Percentiles rank a stretch among this genome's conserved stretches.
phyloP scores from a whole-genome alignment of 2,113 vertebrate species.

The Pogonocichla stellata region DNA sequence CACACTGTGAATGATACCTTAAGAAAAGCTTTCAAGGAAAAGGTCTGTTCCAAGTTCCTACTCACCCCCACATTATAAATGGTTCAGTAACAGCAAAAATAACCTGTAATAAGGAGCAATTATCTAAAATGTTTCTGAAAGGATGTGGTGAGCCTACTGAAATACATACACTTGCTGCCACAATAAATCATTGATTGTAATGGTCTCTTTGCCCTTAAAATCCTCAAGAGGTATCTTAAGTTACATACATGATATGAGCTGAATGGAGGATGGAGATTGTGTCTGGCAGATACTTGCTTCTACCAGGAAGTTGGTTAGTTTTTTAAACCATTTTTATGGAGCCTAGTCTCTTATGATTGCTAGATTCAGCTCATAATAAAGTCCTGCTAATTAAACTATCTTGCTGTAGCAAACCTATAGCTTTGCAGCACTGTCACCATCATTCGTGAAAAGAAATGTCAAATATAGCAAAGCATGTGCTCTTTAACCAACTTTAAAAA shows the following conservation, averaged over 20 bases:
- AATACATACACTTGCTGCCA: background rate
- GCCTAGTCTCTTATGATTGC: background rate
- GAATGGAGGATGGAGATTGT: background rate
- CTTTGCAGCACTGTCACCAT: background rate
- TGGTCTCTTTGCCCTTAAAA: background rate
- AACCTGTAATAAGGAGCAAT: background rate
- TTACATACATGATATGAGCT: background rate
- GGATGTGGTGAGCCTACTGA: background rate
- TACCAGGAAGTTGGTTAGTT: background rate
- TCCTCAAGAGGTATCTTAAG: background rate
- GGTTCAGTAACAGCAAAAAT: background rate
- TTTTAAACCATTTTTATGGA: background rate
- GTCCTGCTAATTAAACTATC: background rate
- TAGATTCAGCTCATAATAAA: background rate
- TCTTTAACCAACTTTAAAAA: background rate
- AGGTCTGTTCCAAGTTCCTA: background rate
- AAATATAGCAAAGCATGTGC: background rate
- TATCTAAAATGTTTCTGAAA: background rate
- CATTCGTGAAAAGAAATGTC: background rate
- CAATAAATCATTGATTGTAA: background rate
- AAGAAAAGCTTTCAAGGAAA: background rate
- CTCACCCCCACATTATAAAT: background rate
- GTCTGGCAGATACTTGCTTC: background rate
- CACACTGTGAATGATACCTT: background rate
- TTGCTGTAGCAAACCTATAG: background rate